Conservation (phyloP, 2,113 vertebrate species). For the Accipiter cooperii region DNA sequence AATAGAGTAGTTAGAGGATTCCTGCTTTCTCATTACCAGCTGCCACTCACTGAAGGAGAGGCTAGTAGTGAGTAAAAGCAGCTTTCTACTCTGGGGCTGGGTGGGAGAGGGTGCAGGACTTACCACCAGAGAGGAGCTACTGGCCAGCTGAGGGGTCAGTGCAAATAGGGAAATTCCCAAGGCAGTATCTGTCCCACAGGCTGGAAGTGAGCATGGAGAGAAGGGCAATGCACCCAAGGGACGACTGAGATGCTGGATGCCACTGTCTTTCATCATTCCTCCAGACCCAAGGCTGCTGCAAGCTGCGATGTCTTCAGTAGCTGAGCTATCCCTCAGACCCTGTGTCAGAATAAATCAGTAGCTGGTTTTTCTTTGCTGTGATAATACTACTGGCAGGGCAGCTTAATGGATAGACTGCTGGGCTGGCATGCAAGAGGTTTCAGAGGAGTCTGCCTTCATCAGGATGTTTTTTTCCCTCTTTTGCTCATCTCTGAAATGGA, state of each 20-base stretch:
- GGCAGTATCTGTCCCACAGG: not conserved
- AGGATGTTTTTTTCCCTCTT: not conserved
- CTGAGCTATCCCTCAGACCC: not conserved
- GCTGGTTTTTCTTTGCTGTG: not conserved
- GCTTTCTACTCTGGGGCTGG: not conserved
- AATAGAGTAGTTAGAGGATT: not conserved
- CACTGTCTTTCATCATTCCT: not conserved
- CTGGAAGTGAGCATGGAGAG: not conserved
- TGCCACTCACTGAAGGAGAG: not conserved
- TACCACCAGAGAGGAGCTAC: not conserved
- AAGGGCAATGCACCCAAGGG: not conserved
- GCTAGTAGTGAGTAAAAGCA: not conserved
- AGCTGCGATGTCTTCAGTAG: not conserved
- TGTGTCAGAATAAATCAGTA: not conserved
- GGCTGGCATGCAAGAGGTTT: not conserved
- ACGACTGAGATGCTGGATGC: not conserved
- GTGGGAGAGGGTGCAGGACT: not conserved
- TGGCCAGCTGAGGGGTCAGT: not conserved
- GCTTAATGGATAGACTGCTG: not conserved
- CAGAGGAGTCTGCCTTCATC: not conserved
- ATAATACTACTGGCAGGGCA: not conserved
- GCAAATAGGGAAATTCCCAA: not conserved
- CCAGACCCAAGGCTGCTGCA: not conserved
- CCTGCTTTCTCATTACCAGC: not conserved
- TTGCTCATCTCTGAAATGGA: not conserved